A percentile compares a stretch with the other conserved stretches of the same genome.
Evolutionary conservation across 2,113 vertebrate species (phyloP).

Genomic region (Poecilia latipinna): DNA sequence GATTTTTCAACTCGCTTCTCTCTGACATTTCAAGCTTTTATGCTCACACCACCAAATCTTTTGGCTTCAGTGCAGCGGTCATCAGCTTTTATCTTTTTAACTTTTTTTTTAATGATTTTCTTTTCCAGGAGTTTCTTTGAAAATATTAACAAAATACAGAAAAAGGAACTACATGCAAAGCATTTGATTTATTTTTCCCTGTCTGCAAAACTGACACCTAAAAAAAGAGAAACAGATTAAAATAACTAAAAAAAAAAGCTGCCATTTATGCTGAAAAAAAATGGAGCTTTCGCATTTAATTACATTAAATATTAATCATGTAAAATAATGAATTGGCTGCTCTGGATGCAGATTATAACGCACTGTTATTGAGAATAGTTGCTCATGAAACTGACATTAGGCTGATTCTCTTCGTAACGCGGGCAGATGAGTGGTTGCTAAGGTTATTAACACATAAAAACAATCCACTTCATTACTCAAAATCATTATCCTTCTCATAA

Average conservation of each 20-base stretch:
- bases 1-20: constrained; percentile 14
- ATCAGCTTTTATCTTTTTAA: not conserved
- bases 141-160: not conserved
- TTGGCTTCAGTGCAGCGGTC: not conserved
- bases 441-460: constrained; percentile 28
- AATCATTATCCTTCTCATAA: constrained; percentile 14
- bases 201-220: not conserved
- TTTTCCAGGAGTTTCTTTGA: not conserved
- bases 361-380: constrained; percentile 14
- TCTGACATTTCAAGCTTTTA: constrained; percentile 30
- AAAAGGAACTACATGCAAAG: not conserved
- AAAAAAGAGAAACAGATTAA: not conserved
- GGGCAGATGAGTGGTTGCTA: constrained; percentile 8
- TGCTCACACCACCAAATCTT: not conserved
- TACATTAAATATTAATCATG: not conserved
- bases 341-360: constrained; percentile 9
- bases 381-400: constrained; percentile 1
- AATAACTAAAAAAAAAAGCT: not conserved
- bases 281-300: not conserved
- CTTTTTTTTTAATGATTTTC: constrained; percentile 8
- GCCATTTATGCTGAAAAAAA: not conserved
- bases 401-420: not conserved
- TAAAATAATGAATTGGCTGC: constrained; percentile 6
- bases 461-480: constrained; percentile 18
- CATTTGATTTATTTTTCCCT: not conserved